Evolutionary conservation across 2,888 invertebrate species (phyloP), one percentile per base, ranked within the genome.

Genomic region (Ormia ochracea): DNA sequence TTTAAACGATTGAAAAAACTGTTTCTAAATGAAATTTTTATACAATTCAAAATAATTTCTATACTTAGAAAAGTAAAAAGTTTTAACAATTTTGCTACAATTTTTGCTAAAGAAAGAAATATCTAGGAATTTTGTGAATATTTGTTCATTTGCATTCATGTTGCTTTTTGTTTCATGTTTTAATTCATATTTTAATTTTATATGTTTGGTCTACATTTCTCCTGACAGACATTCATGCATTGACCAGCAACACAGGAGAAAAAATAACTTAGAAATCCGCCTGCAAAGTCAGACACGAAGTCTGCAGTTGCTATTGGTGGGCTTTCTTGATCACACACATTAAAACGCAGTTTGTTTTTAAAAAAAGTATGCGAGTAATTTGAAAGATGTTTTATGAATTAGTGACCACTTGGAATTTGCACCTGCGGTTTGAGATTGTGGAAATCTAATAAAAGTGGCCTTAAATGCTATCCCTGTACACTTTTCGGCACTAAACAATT

Each of bases 151-250:
- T 33, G 43, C 31, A 3, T 78, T 59, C 10, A 4, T 19, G 38
- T 58, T 59, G 41, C 31, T 33, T 63, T 61, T 17, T 28, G 36
- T 48, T 54, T 72, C 45, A 68, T 54, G 52, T 61, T 48, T 69
- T 21, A 58, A 56, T 33, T 74, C 69, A 58, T 74, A 78, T 65
- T 69, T 74, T 58, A 79, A 36, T 79, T 79, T 70, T 52, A 1
- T 31, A 9, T 2, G 6, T 33, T 69, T 52, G 54, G 52, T 74
- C 58, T 38, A 74, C 63, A 52, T 58, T 52, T 33, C 21, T 59
- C 43, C 58, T 59, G 72, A 43, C 45, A 72, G 59, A 54, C 65
- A 61, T 59, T 59, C n/a, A 45, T 9, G 36, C 72, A 65, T 69
- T 69, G 33, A 54, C 61, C 61, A 73, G 56, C 45, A 31, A 48